Conservation (phyloP, 2,888 invertebrate species). For the Pomacea canaliculata region DNA sequence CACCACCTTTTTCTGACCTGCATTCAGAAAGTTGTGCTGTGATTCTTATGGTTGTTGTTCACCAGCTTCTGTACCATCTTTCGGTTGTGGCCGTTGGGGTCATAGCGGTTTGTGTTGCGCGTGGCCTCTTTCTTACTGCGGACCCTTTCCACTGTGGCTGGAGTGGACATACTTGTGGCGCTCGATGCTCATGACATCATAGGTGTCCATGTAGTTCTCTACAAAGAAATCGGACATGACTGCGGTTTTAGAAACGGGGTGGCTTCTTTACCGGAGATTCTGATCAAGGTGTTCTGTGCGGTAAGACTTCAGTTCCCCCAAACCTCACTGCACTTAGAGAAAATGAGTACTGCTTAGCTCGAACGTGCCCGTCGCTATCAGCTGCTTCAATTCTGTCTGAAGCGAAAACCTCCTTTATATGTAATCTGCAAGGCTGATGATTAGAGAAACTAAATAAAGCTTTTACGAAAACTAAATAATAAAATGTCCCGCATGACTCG, state of each 20-base stretch:
- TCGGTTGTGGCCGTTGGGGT: slow-evolving; percentile 92
- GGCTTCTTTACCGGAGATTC: no score
- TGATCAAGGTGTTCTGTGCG: no score
- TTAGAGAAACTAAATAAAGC: no score
- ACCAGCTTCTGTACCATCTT: slow-evolving; percentile 77
- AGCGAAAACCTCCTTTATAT: no score
- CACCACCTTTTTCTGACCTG: neutral
- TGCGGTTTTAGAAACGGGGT: neutral
- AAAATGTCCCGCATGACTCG: no score
- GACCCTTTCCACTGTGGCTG: slow-evolving; percentile 90
- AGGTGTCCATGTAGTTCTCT: slow-evolving; percentile 90
- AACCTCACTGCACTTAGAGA: no score
- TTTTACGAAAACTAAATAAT: no score
- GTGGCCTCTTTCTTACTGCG: slow-evolving; percentile 88
- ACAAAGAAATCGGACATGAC: slow-evolving; percentile 32
- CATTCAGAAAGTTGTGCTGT: neutral
- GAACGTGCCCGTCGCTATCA: no score
- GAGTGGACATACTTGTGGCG: slow-evolving; percentile 90
- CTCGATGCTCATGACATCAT: slow-evolving; percentile 81
- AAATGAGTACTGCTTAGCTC: no score
- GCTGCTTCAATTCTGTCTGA: no score
- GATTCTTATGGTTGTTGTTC: slow-evolving; percentile 56
- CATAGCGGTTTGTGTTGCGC: slow-evolving; percentile 90
- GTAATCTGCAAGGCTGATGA: no score
- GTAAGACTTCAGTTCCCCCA: no score